phyloP scores from a whole-genome alignment of 2,888 invertebrate species.

The Lacanobia oleracea region DNA sequence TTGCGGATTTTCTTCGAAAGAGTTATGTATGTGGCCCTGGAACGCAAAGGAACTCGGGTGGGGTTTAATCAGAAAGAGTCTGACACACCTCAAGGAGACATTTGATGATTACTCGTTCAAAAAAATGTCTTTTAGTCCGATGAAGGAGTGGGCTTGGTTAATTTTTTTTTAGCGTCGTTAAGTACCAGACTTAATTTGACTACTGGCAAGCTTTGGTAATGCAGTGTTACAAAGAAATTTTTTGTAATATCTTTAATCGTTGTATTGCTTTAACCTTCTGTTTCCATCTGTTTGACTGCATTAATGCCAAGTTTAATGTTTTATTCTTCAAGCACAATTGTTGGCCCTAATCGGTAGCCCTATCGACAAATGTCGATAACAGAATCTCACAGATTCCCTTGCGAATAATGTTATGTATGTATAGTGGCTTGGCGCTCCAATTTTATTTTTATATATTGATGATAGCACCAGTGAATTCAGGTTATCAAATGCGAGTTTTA shows the following conservation, averaged over 20 bases:
- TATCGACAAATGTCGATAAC: conserved; percentile 40
- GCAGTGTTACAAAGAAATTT: background rate
- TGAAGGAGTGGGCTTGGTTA: no score
- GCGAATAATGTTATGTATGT: conserved; percentile 7
- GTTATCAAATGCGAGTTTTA: conserved; percentile 15
- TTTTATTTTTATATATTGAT: background rate
- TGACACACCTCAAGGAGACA: no score
- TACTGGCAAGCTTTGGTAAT: no score
- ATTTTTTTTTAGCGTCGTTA: no score
- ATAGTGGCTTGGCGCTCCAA: background rate
- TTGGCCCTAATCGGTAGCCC: conserved; percentile 27
- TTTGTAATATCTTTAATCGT: background rate
- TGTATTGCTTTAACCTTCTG: conserved; percentile 27
- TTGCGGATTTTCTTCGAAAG: no score
- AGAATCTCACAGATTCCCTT: conserved; percentile 13
- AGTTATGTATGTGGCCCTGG: no score
- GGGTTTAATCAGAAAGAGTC: no score
- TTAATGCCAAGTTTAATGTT: conserved; percentile 17
- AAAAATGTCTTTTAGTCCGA: no score
- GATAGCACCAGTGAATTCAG: conserved; percentile 12
- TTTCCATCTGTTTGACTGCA: background rate
- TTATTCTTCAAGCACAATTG: conserved; percentile 30
- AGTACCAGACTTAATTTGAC: no score
- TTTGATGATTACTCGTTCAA: no score
- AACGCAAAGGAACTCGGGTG: no score